Conservation (phyloP, 92 coral and sea anemone genomes). For the Parazoanthus atlanticus region DNA sequence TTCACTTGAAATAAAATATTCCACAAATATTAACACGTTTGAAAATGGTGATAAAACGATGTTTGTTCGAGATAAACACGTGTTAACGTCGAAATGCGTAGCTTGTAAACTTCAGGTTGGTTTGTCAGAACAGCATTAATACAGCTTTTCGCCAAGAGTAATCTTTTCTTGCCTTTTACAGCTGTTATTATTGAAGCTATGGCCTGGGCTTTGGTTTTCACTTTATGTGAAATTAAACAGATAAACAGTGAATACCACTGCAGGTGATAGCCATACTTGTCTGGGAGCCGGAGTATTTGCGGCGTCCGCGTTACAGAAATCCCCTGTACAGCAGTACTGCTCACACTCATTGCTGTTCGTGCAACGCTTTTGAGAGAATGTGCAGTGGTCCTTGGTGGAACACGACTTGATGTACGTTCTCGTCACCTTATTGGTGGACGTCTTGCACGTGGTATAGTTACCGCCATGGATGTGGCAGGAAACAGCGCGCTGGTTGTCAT, state of each 20-base stretch:
- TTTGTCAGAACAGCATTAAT: too few species aligned
- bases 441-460: slow-evolving; percentile 31
- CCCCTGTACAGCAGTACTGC: slow-evolving; percentile 2
- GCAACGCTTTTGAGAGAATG: slow-evolving; percentile 19
- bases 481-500: slow-evolving; percentile 12
- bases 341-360: slow-evolving; percentile 22
- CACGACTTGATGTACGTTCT: slow-evolving; percentile 31
- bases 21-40: too few species aligned
- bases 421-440: slow-evolving; percentile 24
- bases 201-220: too few species aligned
- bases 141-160: too few species aligned
- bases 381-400: slow-evolving; percentile 15
- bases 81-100: too few species aligned
- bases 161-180: too few species aligned
- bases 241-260: background rate
- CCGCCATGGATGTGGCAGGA: slow-evolving; percentile 23
- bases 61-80: too few species aligned
- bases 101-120: too few species aligned
- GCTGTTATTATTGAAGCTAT: too few species aligned
- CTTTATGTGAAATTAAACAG: background rate
- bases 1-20: too few species aligned
- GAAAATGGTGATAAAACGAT: too few species aligned
- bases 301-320: slow-evolving; percentile 16
- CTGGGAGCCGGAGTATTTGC: background rate
- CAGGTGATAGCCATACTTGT: background rate